Evolutionary conservation across 1,140 invertebrate species (phyloP), one percentile per base, ranked within the genome.

Genomic region (Drosophila santomea): DNA sequence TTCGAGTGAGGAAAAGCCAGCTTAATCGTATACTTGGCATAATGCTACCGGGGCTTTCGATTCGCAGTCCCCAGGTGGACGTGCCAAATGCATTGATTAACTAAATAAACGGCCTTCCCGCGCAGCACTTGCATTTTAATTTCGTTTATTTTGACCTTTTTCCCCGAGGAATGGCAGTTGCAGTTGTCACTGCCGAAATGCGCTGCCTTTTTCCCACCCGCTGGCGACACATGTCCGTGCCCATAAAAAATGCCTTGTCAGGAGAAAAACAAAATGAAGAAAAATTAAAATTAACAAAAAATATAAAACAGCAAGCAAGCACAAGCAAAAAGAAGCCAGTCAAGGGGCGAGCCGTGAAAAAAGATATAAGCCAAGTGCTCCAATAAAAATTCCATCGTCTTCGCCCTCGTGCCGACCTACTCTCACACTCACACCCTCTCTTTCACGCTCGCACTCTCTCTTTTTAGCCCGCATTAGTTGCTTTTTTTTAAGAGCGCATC

Each of bases 331-430:
- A 78, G 86, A 86, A 76, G 66, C 82, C 79, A 86, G 88, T 86
- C 82, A 62, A 89, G 81, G 62, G 75, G 75, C 78, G 79, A 83
- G 83, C 83, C 79, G 66, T 36, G 61, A 25, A 74, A 85, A 78
- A 74, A 75, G 64, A 81, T 67, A 81, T 66, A 58, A 78, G 62
- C 63, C 82, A 86, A 86, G 84, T 88, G 83, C 84, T 86, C 83
- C 83, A 86, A 86, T 86, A 86, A 86, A 86, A 86, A 86, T 86
- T 86, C 84, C 84, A 81, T 83, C 83, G 83, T 83, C 83, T 86
- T 76, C 72, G 59, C 79, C 55, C 43, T 55, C 73, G 45, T 74
- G 83, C 74, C 63, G 80, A 79, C 41, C 75, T 79, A 71, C 56
- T 83, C 75, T 59, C 52, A 20, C 47, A 44, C 52, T 32, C 64